Evolutionary conservation across 1,140 invertebrate species (phyloP).

Genomic region (Lysiphlebus fabarum): DNA sequence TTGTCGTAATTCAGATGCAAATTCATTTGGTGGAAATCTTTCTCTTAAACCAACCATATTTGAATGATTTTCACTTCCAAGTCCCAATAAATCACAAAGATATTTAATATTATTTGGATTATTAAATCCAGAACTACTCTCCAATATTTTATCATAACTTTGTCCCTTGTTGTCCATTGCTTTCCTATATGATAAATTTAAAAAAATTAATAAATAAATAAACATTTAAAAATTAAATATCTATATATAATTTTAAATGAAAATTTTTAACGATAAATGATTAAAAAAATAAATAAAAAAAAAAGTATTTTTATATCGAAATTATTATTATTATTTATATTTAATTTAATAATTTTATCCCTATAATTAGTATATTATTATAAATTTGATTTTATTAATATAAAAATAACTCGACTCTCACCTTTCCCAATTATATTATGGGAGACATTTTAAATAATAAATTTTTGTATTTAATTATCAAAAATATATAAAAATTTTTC

Average conservation of each 20-base stretch:
- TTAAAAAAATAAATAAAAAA: slow-evolving; percentile 1
- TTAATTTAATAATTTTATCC: not conserved
- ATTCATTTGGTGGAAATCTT: slow-evolving; percentile 75
- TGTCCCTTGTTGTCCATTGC: slow-evolving; percentile 74
- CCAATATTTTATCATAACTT: slow-evolving; percentile 79
- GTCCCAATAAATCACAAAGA: slow-evolving; percentile 69
- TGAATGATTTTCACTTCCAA: slow-evolving; percentile 68
- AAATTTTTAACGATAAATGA: slow-evolving; percentile 10
- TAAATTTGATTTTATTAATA: slow-evolving; percentile 43
- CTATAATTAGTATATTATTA: slow-evolving; percentile 10
- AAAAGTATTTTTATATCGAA: too few relatives aligned
- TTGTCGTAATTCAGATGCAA: slow-evolving; percentile 78
- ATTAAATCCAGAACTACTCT: slow-evolving; percentile 81
- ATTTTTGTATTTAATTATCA: slow-evolving; percentile 42
- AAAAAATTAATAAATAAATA: slow-evolving; percentile 31
- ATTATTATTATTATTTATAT: not conserved
- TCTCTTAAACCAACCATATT: slow-evolving; percentile 73
- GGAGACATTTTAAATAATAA: slow-evolving; percentile 47
- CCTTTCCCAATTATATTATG: slow-evolving; percentile 49
- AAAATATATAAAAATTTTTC: slow-evolving; percentile 37
- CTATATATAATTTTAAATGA: slow-evolving; percentile 5
- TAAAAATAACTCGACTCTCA: slow-evolving; percentile 54
- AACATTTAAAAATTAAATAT: too few relatives aligned
- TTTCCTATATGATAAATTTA: slow-evolving; percentile 65
- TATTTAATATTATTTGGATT: slow-evolving; percentile 85